Evolutionary conservation across 2,888 invertebrate genomes (phyloP).

Genomic region (Dicyrtomina minuta): DNA sequence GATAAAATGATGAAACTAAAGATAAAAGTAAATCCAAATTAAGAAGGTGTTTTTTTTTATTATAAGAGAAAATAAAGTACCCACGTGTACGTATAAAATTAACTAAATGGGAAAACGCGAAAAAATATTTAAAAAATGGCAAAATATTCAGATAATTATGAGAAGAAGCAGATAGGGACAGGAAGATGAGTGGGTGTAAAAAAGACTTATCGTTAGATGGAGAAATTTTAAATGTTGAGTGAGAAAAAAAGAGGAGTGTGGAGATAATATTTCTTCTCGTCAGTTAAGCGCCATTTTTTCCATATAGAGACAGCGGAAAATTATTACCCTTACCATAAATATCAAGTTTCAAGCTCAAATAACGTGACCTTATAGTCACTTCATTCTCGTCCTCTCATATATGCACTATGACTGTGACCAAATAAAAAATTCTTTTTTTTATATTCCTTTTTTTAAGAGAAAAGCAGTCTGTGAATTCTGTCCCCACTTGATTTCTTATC

Average conservation of each 20-base stretch:
- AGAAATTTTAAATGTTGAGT: neutral
- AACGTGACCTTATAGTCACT: conserved; percentile 11
- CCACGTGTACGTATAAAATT: no score
- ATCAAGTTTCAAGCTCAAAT: conserved; percentile 19
- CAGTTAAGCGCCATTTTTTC: neutral
- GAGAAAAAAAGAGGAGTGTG: neutral
- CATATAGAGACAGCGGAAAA: neutral
- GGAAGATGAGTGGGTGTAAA: neutral
- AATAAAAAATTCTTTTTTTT: neutral
- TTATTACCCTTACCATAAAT: conserved; percentile 20
- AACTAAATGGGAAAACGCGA: no score
- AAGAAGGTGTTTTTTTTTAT: no score
- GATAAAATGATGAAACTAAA: no score
- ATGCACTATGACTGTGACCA: neutral
- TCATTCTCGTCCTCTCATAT: neutral
- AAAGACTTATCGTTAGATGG: neutral
- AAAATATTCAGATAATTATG: neutral
- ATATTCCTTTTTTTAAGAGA: neutral
- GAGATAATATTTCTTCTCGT: conserved; percentile 8
- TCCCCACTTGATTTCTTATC: conserved; percentile 18
- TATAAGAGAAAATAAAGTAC: no score
- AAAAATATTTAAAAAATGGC: no score
- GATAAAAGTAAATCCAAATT: no score
- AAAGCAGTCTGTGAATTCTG: conserved; percentile 1
- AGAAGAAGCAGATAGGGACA: neutral